Evolutionary conservation across 1,140 invertebrate species (phyloP).

Genomic region (Trissolcus basalis): DNA sequence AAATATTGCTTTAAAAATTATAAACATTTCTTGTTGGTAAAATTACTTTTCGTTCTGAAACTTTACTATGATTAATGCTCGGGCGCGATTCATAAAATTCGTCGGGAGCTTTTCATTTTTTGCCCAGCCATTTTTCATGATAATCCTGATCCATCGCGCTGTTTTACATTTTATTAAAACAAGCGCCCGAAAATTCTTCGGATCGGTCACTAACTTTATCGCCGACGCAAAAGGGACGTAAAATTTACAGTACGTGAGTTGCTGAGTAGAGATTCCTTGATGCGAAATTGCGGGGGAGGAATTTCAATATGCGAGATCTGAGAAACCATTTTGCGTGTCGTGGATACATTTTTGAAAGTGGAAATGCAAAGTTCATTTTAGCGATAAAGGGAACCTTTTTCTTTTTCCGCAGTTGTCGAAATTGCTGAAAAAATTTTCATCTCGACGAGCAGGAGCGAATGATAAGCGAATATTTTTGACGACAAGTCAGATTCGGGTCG

Average conservation of each 20-base stretch:
- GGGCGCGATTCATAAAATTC: not conserved
- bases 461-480: no score
- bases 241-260: constrained; percentile 22
- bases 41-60: no score
- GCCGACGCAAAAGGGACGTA: constrained; percentile 8
- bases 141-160: constrained; percentile 6
- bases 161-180: constrained; percentile 36
- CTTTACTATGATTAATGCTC: not conserved
- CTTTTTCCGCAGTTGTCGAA: no score
- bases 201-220: constrained; percentile 20
- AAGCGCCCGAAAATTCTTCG: not conserved
- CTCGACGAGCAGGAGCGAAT: no score
- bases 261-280: constrained; percentile 12
- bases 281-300: constrained; percentile 23
- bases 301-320: constrained; percentile 28
- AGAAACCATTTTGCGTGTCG: no score
- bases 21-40: no score
- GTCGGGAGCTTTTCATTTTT: not conserved
- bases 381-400: no score
- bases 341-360: no score
- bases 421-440: no score
- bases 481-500: no score
- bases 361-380: no score
- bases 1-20: no score
- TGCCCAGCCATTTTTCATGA: not conserved